Conservation (phyloP, 37 sponge, comb jelly and placozoan species). For the Cladorhizidae sp. region DNA sequence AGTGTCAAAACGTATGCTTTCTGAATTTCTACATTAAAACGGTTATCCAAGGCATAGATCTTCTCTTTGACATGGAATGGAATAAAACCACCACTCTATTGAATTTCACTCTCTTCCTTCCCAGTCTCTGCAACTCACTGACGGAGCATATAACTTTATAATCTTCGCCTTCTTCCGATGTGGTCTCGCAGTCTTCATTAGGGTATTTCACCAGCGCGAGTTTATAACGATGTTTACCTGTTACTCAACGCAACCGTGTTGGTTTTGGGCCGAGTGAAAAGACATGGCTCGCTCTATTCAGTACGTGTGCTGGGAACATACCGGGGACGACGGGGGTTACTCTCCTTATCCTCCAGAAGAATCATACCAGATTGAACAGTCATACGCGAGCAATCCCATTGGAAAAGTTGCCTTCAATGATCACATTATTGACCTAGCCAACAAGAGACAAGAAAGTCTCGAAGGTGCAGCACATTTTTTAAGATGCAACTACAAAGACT, state of each 20-base stretch:
- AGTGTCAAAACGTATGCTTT: too few species aligned
- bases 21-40: constrained; percentile 74
- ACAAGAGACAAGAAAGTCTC: constrained; percentile 4
- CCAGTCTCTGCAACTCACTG: constrained; percentile 40
- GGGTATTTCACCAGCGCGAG: too few species aligned
- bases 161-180: background rate
- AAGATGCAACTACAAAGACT: background rate
- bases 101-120: constrained; percentile 55
- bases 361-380: constrained; percentile 23
- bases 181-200: too few species aligned
- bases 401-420: background rate
- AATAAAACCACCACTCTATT: constrained; percentile 56
- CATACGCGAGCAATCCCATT: background rate
- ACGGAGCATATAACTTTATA: constrained; percentile 28
- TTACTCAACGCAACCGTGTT: too few species aligned
- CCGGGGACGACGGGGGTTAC: constrained; percentile 62
- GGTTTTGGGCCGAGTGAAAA: too few species aligned
- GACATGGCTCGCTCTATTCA: too few species aligned
- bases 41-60: constrained; percentile 81
- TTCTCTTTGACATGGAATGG: constrained; percentile 60
- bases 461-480: background rate
- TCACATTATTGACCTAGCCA: constrained; percentile 33
- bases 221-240: too few species aligned
- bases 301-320: constrained; percentile 63
- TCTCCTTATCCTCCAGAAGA: constrained; percentile 63